Evolutionary conservation across 2,113 vertebrate species (phyloP).

Genomic region (Gymnorhina tibicen): DNA sequence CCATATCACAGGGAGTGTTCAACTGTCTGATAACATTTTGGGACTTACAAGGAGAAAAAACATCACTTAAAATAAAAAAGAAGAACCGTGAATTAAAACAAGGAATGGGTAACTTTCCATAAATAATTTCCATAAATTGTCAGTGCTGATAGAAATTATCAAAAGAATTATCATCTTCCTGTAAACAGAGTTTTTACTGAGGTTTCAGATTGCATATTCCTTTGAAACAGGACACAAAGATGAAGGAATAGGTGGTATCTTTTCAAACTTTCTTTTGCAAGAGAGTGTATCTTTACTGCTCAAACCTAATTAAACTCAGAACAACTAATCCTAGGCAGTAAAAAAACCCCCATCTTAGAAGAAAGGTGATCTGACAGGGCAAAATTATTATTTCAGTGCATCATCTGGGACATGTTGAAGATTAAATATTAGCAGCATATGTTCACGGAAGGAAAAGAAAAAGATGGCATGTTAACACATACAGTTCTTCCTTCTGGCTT

Average conservation of each 20-base stretch:
- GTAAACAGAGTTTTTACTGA: neutral
- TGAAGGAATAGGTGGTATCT: neutral
- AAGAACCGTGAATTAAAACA: neutral
- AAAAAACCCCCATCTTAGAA: neutral
- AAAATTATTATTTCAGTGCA: neutral
- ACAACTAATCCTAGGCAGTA: neutral
- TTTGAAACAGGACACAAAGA: neutral
- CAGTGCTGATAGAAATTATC: neutral
- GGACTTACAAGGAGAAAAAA: neutral
- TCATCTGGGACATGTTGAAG: neutral
- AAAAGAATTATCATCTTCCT: neutral
- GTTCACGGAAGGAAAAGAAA: neutral
- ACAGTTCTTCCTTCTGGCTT: neutral
- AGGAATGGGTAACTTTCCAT: neutral
- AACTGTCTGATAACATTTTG: neutral
- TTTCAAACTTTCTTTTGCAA: neutral
- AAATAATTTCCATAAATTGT: neutral
- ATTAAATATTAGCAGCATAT: neutral
- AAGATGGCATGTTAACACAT: neutral
- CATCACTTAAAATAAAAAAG: neutral
- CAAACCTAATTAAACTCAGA: neutral
- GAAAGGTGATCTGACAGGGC: neutral
- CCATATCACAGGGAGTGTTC: neutral
- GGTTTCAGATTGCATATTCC: too few species aligned
- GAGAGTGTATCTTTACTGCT: neutral